phyloP scores from a whole-genome alignment of 2,113 vertebrate genomes.

The Oceanodroma tethys region DNA sequence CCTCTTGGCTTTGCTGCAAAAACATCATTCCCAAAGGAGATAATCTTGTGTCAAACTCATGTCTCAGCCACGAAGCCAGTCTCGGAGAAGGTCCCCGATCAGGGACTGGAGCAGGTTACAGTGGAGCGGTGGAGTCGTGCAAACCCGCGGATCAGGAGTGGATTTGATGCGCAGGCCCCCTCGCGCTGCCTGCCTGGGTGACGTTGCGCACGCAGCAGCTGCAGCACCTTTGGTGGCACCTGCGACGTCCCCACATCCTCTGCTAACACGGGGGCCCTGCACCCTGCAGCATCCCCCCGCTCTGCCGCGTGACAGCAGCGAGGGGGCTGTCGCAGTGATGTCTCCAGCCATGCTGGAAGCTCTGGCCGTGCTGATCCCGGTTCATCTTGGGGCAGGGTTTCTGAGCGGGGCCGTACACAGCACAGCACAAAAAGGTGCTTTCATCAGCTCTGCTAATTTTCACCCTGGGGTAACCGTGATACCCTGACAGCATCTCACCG shows the following conservation, averaged over 20 bases:
- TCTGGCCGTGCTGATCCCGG: background rate
- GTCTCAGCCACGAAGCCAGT: background rate
- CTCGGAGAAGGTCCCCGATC: rapidly evolving
- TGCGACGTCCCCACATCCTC: background rate
- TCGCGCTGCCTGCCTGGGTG: background rate
- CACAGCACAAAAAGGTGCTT: background rate
- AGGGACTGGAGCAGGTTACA: background rate
- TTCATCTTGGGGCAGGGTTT: background rate
- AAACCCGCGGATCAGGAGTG: background rate
- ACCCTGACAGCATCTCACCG: rapidly evolving
- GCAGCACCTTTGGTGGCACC: background rate
- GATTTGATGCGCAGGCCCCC: background rate
- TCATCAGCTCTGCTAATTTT: background rate
- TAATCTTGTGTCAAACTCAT: rapidly evolving
- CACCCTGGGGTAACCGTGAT: rapidly evolving
- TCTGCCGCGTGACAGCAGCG: rapidly evolving
- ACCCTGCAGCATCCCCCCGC: background rate
- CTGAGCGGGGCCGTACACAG: background rate
- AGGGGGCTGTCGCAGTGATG: rapidly evolving
- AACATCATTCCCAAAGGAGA: background rate
- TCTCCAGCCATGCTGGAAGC: rapidly evolving
- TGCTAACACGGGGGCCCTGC: background rate
- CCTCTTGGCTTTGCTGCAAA: background rate
- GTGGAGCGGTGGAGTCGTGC: background rate
- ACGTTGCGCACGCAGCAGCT: background rate